Evolutionary conservation across 2,888 invertebrate genomes (phyloP).

Genomic region (Synergus umbraculus): DNA sequence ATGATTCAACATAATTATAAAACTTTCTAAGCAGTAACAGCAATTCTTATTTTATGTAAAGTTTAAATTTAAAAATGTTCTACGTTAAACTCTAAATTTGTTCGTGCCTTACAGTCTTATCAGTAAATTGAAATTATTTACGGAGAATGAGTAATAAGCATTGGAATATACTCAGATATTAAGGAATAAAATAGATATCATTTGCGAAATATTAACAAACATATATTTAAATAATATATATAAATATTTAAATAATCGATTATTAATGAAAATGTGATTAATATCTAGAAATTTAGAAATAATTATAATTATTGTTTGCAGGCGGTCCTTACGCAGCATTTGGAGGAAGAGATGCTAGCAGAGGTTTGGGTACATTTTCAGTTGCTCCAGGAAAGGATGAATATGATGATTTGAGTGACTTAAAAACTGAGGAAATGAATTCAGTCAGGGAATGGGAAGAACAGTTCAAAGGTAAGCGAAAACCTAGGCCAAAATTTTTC

Average conservation of each 20-base stretch:
- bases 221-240: neutral
- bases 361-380: conserved; percentile 96
- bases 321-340: conserved; percentile 96
- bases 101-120: neutral
- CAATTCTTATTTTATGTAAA: too few species aligned
- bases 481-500: neutral
- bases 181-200: neutral
- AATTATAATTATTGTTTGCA: conserved; percentile 74
- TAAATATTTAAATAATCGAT: neutral
- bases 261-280: neutral
- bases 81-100: too few species aligned
- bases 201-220: neutral
- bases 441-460: conserved; percentile 97
- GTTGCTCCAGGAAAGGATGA: conserved; percentile 89
- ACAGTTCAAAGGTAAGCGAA: conserved; percentile 92
- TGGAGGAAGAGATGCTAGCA: conserved; percentile 96
- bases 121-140: neutral
- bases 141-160: neutral
- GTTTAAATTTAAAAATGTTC: too few species aligned
- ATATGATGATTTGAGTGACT: conserved; percentile 97
- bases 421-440: conserved; percentile 95
- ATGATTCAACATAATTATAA: too few species aligned
- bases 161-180: neutral
- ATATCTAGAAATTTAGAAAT: neutral
- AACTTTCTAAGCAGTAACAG: too few species aligned